Evolutionary conservation across 2,113 vertebrate species (phyloP), one percentile per base, ranked within the genome.

Genomic region (Cyphomyrus plagiostoma): DNA sequence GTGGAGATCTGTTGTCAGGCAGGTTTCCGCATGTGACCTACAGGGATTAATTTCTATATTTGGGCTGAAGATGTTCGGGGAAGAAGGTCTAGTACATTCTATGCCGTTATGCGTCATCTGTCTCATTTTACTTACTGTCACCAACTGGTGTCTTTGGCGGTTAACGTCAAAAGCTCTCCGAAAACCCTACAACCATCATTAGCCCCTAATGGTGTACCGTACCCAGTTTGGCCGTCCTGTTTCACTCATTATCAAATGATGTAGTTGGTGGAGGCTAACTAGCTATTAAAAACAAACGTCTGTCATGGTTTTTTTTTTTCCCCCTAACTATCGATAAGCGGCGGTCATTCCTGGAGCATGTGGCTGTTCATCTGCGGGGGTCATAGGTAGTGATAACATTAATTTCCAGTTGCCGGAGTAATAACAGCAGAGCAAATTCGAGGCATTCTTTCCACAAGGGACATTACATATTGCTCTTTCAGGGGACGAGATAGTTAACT

Each of bases 331-430:
- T 84, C 42, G 8, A 53, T 49, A 46, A 42, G 26, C n/a, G 77
- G 77, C 49, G 93, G 94, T 94, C 93, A 93, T 93, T 93, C 93
- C 89, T 35, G 88, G 89, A 91, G 87, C 87, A 30, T 87, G 90
- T 91, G 49, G 91, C 30, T 35, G 26, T 42, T 39, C 74, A 42
- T 80, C 74, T 80, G 74, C 5, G 15, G 74, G 70, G 74, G 35
- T 80, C 62, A 30, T 70, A 70, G 62, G 62, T 30, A 70, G 62
- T 70, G n/a, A 26, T 66, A 66, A 66, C 62, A 66, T 66, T n/a
- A 26, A 70, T 70, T 70, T 70, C n/a, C 62, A 30, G 3, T 70
- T 21, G 19, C 5, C 19, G 10, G 26, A 4, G 19, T 56, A 21
- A 56, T 56, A 56, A 23, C 53, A 56, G 19, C 53, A 56, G 53